Conservation (phyloP, 1,140 invertebrate genomes). For the Luehdorfia chinensis region DNA sequence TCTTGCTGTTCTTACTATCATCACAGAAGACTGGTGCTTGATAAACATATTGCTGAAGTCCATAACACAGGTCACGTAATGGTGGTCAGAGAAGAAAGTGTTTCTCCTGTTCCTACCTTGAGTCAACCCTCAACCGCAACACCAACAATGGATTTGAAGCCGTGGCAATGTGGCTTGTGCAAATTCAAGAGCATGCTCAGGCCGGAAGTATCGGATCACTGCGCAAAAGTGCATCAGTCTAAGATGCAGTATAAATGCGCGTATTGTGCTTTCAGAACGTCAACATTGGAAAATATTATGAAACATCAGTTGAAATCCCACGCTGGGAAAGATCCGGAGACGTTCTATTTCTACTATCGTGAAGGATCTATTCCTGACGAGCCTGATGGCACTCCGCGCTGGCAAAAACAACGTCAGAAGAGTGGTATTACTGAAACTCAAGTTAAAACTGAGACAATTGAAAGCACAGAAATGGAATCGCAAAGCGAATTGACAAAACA, state of each 20-base stretch:
- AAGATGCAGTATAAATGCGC: conserved; percentile 83
- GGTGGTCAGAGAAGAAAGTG: conserved; percentile 76
- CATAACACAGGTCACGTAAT: conserved; percentile 79
- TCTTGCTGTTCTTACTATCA: conserved; percentile 82
- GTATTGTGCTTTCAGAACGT: conserved; percentile 79
- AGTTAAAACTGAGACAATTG: conserved; percentile 39
- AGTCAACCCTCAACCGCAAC: conserved; percentile 5
- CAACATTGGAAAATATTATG: conserved; percentile 76
- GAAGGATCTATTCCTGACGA: conserved; percentile 50
- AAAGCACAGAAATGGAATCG: background rate
- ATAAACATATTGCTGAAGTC: conserved; percentile 81
- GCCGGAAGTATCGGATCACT: conserved; percentile 79
- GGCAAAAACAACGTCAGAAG: conserved; percentile 49
- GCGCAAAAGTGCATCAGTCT: conserved; percentile 77
- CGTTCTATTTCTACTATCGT: conserved; percentile 60
- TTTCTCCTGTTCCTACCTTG: conserved; percentile 29
- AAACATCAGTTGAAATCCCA: conserved; percentile 74
- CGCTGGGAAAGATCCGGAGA: conserved; percentile 36
- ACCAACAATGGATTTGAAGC: conserved; percentile 75
- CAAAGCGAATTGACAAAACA: background rate
- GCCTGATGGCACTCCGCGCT: conserved; percentile 40
- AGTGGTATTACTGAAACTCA: conserved; percentile 17
- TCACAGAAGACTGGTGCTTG: conserved; percentile 79
- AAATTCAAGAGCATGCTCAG: conserved; percentile 79
- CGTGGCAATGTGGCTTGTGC: conserved; percentile 85